Conservation (phyloP, 2,113 vertebrate genomes). For the Alethe castanea region DNA sequence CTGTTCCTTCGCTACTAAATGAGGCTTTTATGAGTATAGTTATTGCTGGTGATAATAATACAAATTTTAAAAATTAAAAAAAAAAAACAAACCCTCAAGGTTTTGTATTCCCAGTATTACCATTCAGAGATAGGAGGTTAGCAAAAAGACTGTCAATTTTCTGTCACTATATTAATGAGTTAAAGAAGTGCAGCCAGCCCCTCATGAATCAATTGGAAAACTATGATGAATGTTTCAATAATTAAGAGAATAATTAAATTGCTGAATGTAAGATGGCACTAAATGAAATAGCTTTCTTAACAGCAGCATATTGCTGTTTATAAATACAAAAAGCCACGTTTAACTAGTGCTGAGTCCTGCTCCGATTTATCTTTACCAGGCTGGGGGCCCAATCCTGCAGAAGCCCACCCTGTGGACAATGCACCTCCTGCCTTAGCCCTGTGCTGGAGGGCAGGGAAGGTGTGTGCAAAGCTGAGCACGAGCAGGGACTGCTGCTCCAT, state of each 20-base stretch:
- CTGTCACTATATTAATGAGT: conserved; percentile 39
- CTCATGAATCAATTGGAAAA: conserved; percentile 67
- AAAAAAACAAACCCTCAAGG: background rate
- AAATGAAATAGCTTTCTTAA: conserved; percentile 53
- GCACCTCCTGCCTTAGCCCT: background rate
- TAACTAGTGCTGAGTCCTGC: background rate
- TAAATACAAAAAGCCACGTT: conserved; percentile 48
- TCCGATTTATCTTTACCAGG: background rate
- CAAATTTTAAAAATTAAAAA: background rate
- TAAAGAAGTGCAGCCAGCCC: conserved; percentile 53
- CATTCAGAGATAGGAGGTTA: background rate
- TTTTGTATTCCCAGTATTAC: background rate
- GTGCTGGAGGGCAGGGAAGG: rapidly evolving
- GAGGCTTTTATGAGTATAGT: conserved; percentile 27
- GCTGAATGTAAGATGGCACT: conserved; percentile 43
- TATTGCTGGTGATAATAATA: conserved; percentile 42
- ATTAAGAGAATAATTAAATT: conserved; percentile 72
- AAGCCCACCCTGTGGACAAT: rapidly evolving
- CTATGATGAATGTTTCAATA: conserved; percentile 67
- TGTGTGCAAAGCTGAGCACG: background rate
- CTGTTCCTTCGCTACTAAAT: background rate
- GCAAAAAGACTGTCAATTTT: conserved; percentile 10
- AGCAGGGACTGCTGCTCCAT: background rate
- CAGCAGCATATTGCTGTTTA: conserved; percentile 34
- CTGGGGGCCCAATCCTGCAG: background rate